Evolutionary conservation across 2,113 vertebrate genomes (phyloP).

Genomic region (Caloenas nicobarica): DNA sequence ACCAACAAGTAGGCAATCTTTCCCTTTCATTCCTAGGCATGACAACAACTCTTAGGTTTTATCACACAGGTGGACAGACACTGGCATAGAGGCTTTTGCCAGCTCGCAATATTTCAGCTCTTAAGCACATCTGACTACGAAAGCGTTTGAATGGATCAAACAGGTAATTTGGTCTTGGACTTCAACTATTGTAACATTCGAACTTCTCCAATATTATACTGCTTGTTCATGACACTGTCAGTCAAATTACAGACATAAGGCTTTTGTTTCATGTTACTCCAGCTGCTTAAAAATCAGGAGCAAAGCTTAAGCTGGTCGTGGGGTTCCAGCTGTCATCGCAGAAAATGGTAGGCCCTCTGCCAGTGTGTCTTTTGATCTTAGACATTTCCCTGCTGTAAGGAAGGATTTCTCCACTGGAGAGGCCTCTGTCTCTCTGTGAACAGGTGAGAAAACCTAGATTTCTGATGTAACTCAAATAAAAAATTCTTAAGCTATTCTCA

Average conservation of each 20-base stretch:
- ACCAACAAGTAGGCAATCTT: background rate
- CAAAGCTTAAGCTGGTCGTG: background rate
- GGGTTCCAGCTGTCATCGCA: background rate
- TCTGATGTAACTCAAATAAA: background rate
- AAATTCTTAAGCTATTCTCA: background rate
- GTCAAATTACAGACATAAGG: background rate
- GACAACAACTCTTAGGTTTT: background rate
- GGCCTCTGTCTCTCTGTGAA: background rate
- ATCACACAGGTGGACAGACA: background rate
- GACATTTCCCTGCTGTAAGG: background rate
- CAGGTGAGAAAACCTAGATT: background rate
- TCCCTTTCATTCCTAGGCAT: background rate
- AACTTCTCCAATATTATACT: rapidly evolving
- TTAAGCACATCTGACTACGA: background rate
- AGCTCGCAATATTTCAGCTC: background rate
- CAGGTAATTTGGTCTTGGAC: background rate
- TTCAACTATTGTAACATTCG: background rate
- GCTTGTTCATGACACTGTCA: background rate
- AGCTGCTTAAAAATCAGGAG: background rate
- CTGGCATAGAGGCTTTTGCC: background rate
- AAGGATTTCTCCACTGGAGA: background rate
- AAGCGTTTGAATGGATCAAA: background rate
- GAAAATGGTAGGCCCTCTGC: background rate
- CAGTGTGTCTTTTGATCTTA: background rate
- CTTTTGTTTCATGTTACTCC: background rate